Percentiles rank a stretch among this genome's conserved stretches.
Evolutionary conservation across 2,113 vertebrate species (phyloP).

Genomic region (Egretta garzetta): DNA sequence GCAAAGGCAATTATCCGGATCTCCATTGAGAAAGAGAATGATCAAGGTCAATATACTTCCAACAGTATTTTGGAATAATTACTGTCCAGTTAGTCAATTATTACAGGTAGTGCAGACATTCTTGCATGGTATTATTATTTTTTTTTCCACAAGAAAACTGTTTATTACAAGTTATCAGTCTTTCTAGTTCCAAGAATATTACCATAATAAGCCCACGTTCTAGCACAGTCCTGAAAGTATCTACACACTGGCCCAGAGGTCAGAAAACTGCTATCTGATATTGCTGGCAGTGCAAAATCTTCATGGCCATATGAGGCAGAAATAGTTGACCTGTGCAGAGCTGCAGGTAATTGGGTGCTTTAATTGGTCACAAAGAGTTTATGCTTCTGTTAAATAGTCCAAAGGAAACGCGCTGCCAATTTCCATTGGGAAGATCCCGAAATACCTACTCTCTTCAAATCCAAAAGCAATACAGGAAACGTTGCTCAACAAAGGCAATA

Average conservation of each 20-base stretch:
- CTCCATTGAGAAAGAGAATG: not conserved
- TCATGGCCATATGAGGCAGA: not conserved
- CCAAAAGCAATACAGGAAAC: not conserved
- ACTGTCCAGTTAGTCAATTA: not conserved
- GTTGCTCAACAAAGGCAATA: not conserved
- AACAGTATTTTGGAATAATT: not conserved
- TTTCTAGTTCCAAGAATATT: not conserved
- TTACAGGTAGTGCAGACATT: not conserved
- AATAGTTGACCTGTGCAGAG: not conserved
- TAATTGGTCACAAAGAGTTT: not conserved
- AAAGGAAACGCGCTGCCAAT: not conserved
- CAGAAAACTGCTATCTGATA: accelerated
- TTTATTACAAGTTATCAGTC: not conserved
- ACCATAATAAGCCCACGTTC: not conserved
- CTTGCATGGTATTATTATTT: not conserved
- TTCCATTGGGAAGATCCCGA: not conserved
- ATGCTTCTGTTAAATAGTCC: not conserved
- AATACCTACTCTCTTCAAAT: not conserved
- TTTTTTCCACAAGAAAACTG: not conserved
- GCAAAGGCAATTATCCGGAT: not conserved
- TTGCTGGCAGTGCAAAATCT: not conserved
- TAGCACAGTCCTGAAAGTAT: not conserved
- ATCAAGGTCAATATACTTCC: not conserved
- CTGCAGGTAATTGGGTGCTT: not conserved
- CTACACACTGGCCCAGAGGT: not conserved